These are phyloP conservation scores for Platycheirus albimanus DNA, from an alignment of 2,888 invertebrate genomes.

Conservation along the genomic window DNA sequence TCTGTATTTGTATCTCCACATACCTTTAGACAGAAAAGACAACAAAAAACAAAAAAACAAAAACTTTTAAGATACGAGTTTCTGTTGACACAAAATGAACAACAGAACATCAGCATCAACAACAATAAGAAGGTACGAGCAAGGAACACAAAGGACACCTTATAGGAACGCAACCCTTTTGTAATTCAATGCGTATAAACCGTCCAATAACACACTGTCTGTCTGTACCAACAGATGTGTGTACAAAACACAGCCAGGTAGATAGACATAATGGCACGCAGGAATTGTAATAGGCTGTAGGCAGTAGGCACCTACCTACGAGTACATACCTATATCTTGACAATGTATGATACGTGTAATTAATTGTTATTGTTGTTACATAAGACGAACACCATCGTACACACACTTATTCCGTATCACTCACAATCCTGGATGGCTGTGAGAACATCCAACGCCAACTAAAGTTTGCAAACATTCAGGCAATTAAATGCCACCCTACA, in stretches of 20 bases:
- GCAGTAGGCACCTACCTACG: no score
- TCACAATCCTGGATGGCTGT: conserved; percentile 3
- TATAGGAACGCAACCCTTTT: conserved; percentile 39
- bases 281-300: background rate
- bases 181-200: conserved; percentile 29
- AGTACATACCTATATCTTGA: background rate
- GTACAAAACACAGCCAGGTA: conserved; percentile 26
- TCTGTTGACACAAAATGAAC: conserved; percentile 50
- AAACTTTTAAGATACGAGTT: conserved; percentile 9
- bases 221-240: conserved; percentile 25
- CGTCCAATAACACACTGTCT: conserved; percentile 26
- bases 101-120: conserved; percentile 45
- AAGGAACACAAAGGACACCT: conserved; percentile 21
- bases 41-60: background rate
- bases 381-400: conserved; percentile 35
- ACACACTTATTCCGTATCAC: conserved; percentile 30
- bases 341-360: conserved; percentile 61
- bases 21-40: no score
- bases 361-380: conserved; percentile 69
- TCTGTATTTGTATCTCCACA: background rate
- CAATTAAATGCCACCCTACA: conserved; percentile 55
- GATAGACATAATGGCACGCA: background rate
- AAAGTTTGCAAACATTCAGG: conserved; percentile 59
- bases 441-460: conserved; percentile 13
- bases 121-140: conserved; percentile 34